A percentile compares a stretch with the other conserved stretches of the same genome.
Conservation (phyloP, 2,888 invertebrate species). For the Rhagonycha lutea region DNA sequence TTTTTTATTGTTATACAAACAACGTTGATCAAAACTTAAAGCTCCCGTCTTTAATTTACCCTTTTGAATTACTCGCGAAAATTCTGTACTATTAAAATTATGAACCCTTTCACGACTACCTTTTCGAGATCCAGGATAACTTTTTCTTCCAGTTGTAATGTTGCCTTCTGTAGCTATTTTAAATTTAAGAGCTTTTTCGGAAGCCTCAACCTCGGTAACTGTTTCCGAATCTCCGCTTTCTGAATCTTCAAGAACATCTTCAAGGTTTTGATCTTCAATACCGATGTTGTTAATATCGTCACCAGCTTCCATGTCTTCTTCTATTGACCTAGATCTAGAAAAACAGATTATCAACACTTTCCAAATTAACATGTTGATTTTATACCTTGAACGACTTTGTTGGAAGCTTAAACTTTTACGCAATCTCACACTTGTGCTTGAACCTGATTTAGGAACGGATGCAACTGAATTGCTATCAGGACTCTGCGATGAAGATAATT, state of each 20-base stretch:
- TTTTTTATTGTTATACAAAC: constrained; percentile 43
- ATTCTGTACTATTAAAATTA: constrained; percentile 53
- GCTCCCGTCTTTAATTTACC: constrained; percentile 54
- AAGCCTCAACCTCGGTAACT: constrained; percentile 74
- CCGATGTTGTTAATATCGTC: constrained; percentile 52
- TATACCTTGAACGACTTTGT: constrained; percentile 51
- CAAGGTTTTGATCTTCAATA: constrained; percentile 51
- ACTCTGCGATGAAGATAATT: constrained; percentile 54
- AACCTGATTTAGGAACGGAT: constrained; percentile 55
- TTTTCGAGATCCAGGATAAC: constrained; percentile 71
- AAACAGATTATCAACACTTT: background rate
- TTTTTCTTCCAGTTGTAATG: constrained; percentile 58
- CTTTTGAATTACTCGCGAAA: constrained; percentile 56
- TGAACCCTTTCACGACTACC: constrained; percentile 66
- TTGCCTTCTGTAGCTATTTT: constrained; percentile 74
- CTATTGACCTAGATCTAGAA: constrained; percentile 56
- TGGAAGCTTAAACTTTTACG: constrained; percentile 58
- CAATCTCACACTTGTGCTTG: constrained; percentile 60
- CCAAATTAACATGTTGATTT: background rate
- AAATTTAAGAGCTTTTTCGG: constrained; percentile 75
- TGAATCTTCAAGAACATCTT: constrained; percentile 61
- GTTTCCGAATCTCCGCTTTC: constrained; percentile 69
- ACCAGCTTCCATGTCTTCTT: constrained; percentile 40
- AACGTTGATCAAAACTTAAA: constrained; percentile 50
- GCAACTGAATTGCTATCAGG: constrained; percentile 53